Percentiles rank a stretch among this genome's conserved stretches.
Conservation (phyloP, 2,888 invertebrate species). For the Leptopterna dolabrata region DNA sequence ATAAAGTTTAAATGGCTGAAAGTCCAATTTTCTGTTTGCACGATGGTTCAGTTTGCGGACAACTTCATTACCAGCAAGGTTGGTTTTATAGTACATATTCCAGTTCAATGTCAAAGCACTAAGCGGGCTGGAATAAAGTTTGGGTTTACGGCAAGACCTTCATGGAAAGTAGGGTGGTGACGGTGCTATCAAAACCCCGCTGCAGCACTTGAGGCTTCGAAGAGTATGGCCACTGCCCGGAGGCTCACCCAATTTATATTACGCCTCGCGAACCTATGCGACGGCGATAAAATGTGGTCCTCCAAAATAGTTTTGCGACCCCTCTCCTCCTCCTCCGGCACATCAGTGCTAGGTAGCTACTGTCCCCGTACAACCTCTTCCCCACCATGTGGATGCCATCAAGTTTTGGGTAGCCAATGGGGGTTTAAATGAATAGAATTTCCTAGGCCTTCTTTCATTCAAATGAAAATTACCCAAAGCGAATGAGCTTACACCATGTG, state of each 20-base stretch:
- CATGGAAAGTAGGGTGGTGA: not conserved
- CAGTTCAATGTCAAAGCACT: not conserved
- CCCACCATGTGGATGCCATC: no score
- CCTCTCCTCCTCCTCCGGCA: not conserved
- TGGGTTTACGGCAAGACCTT: not conserved
- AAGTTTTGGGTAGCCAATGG: no score
- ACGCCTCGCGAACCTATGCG: not conserved
- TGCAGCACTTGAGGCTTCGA: not conserved
- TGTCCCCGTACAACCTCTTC: no score
- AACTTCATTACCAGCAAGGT: no score
- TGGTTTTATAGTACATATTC: not conserved
- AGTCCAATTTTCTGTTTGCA: no score
- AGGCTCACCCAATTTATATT: not conserved
- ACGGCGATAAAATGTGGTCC: not conserved
- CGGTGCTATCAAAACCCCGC: not conserved
- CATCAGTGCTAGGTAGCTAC: no score
- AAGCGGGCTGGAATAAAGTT: not conserved
- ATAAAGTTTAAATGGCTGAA: no score
- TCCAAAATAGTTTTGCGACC: slow-evolving; percentile 1
- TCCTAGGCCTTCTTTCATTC: no score
- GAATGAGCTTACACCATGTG: no score
- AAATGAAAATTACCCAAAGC: no score
- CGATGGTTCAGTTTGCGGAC: no score
- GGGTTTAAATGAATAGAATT: no score
- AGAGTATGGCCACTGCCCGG: not conserved